phyloP scores from a whole-genome alignment of 1,140 invertebrate genomes.

The Hylaeus anthracinus region DNA sequence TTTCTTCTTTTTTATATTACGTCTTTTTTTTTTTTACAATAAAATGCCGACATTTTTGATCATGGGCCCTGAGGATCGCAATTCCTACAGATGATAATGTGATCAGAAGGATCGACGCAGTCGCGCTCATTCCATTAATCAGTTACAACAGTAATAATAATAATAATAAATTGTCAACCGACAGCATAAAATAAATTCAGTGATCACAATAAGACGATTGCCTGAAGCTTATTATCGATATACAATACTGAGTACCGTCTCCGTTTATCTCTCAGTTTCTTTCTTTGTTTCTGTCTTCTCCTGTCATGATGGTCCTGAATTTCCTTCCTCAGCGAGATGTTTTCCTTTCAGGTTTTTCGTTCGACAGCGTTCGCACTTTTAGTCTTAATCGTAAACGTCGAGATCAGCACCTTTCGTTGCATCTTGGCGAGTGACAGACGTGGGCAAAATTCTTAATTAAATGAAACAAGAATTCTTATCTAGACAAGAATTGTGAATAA shows the following conservation, averaged over 20 bases:
- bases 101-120: neutral
- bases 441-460: too few species aligned
- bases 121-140: neutral
- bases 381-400: too few species aligned
- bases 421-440: slow-evolving; percentile 33
- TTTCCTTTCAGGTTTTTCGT: neutral
- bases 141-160: slow-evolving; percentile 11
- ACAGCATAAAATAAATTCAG: slow-evolving; percentile 23
- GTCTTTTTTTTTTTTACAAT: slow-evolving; percentile 1
- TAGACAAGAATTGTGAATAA: too few species aligned
- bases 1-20: too few species aligned
- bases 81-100: slow-evolving; percentile 17
- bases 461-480: too few species aligned
- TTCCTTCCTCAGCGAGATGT: neutral
- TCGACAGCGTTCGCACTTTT: neutral
- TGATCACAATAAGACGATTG: slow-evolving; percentile 38
- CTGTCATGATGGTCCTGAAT: neutral
- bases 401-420: slow-evolving; percentile 51
- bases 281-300: neutral
- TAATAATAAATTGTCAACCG: slow-evolving; percentile 9
- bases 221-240: slow-evolving; percentile 30
- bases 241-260: slow-evolving; percentile 25
- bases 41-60: slow-evolving; percentile 33
- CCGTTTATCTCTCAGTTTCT: neutral
- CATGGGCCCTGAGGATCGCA: slow-evolving; percentile 19